Conservation (phyloP, 2,113 vertebrate genomes). For the Castor canadensis region DNA sequence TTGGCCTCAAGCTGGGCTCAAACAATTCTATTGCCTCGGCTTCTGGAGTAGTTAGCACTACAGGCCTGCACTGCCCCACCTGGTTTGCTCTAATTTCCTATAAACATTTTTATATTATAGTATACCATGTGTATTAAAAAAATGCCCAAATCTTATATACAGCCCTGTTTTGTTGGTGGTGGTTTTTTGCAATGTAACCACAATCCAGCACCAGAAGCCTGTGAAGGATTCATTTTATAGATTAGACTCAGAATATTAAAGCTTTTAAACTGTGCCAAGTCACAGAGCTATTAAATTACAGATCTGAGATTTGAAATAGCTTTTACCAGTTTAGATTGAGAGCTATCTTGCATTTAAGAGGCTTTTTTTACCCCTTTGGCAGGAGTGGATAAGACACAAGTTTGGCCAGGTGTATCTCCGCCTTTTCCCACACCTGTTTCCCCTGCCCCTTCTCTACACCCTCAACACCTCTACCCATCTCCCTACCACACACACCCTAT, state of each 20-base stretch:
- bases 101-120: not conserved
- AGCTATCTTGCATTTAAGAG: not conserved
- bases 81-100: not conserved
- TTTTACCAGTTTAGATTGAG: not conserved
- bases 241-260: too few species aligned
- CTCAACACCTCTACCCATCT: too few species aligned
- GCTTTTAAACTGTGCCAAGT: not conserved
- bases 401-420: not conserved
- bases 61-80: too few species aligned
- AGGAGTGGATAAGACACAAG: not conserved
- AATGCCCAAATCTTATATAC: too few species aligned
- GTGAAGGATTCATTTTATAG: not conserved
- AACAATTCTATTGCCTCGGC: too few species aligned
- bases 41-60: too few species aligned
- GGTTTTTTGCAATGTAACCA: not conserved
- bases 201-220: not conserved
- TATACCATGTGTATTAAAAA: not conserved
- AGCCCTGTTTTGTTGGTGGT: too few species aligned
- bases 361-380: not conserved
- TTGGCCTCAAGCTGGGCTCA: not conserved
- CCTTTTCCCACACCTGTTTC: not conserved
- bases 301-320: constrained; percentile 18
- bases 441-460: too few species aligned
- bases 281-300: constrained; percentile 24
- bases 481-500: not conserved